phyloP scores from a whole-genome alignment of 2,797 vertebrate species.

The Pteronotus mesoamericanus region DNA sequence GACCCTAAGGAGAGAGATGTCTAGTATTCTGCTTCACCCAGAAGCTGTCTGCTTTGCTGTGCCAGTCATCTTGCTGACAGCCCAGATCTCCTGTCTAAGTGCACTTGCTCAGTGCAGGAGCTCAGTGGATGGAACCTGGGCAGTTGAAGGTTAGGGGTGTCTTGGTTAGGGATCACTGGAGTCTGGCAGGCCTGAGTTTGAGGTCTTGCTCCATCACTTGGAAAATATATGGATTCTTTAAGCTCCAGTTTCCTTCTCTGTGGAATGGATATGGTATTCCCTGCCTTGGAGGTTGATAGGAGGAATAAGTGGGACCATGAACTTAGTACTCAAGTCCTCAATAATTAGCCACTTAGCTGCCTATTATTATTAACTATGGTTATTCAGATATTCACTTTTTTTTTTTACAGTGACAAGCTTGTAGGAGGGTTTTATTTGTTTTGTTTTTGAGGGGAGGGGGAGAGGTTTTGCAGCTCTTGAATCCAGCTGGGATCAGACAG shows the following conservation, averaged over 20 bases:
- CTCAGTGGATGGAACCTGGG: not conserved
- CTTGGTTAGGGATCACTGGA: not conserved
- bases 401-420: not conserved
- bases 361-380: not conserved
- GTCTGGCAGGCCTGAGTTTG: not conserved
- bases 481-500: not conserved
- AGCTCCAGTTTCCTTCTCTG: not conserved
- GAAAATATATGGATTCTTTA: not conserved
- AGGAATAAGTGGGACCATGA: not conserved
- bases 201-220: not conserved
- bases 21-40: not conserved
- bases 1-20: not conserved
- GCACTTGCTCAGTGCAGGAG: not conserved
- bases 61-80: not conserved
- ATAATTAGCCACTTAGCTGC: not conserved
- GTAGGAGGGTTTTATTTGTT: constrained; percentile 23
- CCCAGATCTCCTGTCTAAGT: not conserved
- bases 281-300: not conserved
- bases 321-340: constrained; percentile 13
- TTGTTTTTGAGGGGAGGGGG: not conserved
- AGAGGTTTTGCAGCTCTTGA: constrained; percentile 10
- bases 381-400: constrained; percentile 25
- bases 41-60: not conserved
- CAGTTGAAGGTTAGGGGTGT: not conserved
- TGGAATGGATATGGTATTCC: not conserved